Evolutionary conservation across 2,797 vertebrate genomes (phyloP).

Genomic region (Graptemys geographica): DNA sequence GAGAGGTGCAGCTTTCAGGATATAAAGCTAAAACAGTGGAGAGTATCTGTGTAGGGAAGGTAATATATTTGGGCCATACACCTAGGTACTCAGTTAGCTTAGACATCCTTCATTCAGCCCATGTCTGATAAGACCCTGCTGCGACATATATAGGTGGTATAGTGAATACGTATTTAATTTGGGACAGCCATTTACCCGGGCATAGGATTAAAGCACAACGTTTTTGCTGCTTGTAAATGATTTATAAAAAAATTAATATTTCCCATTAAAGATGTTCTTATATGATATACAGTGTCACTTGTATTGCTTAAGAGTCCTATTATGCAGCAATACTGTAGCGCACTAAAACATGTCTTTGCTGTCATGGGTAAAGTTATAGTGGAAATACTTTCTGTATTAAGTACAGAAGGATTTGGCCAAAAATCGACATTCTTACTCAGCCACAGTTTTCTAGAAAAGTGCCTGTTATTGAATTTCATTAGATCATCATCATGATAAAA

Average conservation of each 20-base stretch:
- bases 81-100: accelerated
- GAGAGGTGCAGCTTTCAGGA: neutral
- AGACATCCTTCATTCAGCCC: neutral
- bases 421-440: neutral
- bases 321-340: neutral
- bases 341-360: slow-evolving; percentile 31
- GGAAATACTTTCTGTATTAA: slow-evolving; percentile 29
- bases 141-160: neutral
- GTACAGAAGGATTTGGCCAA: slow-evolving; percentile 12
- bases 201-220: neutral
- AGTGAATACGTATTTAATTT: neutral
- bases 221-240: slow-evolving; percentile 40
- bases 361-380: neutral
- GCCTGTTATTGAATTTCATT: slow-evolving; percentile 11
- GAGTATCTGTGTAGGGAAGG: neutral
- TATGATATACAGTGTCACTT: neutral
- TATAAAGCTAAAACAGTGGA: neutral
- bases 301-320: slow-evolving; percentile 11
- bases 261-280: slow-evolving; percentile 18
- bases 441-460: neutral
- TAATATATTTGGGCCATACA: accelerated
- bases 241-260: slow-evolving; percentile 45
- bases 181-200: neutral
- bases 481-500: neutral
- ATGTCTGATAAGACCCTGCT: too few relatives aligned